Percentiles rank a stretch among this genome's conserved stretches.
phyloP scores from a whole-genome alignment of 2,113 vertebrate genomes.

The Aleadryas rufinucha region DNA sequence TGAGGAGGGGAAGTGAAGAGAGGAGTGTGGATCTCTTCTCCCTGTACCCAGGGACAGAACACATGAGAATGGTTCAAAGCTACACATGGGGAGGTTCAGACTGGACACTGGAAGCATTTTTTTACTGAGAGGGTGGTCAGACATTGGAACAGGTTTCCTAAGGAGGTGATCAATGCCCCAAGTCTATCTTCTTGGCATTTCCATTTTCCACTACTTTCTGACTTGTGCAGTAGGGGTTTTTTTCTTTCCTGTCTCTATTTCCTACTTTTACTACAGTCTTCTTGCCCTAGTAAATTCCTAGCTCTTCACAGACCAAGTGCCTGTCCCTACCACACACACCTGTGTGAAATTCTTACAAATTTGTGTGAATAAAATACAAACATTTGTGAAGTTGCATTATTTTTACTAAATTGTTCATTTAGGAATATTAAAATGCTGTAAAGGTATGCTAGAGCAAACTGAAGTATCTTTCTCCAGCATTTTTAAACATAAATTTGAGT shows the following conservation, averaged over 20 bases:
- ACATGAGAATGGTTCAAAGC: neutral
- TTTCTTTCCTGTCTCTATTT: neutral
- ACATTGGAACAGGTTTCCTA: neutral
- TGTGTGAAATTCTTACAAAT: neutral
- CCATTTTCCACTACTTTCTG: neutral
- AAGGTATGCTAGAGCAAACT: neutral
- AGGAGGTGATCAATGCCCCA: neutral
- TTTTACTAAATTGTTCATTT: neutral
- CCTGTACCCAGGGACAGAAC: neutral
- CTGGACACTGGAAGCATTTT: neutral
- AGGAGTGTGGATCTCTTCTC: rapidly evolving
- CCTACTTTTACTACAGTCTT: neutral
- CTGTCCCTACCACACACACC: neutral
- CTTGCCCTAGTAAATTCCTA: neutral
- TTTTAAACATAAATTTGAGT: neutral
- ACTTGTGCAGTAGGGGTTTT: neutral
- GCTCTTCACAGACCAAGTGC: neutral
- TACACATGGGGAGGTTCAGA: neutral
- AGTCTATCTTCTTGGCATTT: neutral
- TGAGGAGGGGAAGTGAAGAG: neutral
- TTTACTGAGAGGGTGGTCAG: neutral
- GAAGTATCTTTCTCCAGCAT: neutral
- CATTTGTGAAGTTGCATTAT: neutral
- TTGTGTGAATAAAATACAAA: neutral
- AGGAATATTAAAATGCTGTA: neutral